These are phyloP conservation scores for Andricus curvator DNA, from an alignment of 2,888 invertebrate species.

Conservation along the genomic window DNA sequence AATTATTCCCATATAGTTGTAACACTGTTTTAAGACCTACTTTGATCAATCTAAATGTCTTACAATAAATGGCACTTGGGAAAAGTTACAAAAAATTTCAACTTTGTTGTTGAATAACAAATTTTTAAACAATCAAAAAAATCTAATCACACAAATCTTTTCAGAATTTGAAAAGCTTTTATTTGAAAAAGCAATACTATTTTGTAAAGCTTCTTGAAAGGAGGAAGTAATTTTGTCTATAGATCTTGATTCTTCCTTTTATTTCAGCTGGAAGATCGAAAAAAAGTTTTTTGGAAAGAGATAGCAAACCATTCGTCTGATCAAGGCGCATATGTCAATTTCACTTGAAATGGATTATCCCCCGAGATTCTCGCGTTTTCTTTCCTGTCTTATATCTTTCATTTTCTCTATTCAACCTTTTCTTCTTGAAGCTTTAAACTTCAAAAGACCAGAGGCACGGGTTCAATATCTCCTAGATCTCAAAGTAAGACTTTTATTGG, in stretches of 20 bases:
- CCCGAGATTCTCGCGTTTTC: conserved; percentile 24
- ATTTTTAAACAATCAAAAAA: no score
- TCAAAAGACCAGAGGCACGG: conserved; percentile 8
- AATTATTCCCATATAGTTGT: no score
- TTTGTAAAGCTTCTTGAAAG: no score
- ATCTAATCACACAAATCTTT: no score
- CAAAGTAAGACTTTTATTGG: not conserved
- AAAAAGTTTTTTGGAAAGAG: conserved; percentile 2
- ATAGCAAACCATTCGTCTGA: conserved; percentile 17
- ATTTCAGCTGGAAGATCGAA: not conserved
- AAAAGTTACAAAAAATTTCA: no score
- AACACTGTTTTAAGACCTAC: no score
- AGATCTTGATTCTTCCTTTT: not conserved
- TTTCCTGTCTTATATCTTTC: conserved; percentile 21
- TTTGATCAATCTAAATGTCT: no score
- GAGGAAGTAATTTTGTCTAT: not conserved
- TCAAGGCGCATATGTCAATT: conserved; percentile 34
- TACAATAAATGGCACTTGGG: no score
- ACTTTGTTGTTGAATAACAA: no score
- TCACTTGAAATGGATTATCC: conserved; percentile 38
- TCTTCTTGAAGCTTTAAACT: conserved; percentile 17
- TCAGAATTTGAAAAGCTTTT: no score
- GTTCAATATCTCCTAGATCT: conserved; percentile 23
- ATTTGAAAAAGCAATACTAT: no score
- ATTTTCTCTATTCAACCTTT: conserved; percentile 36